Conservation (phyloP, 2,797 vertebrate species). For the Mormyrops attenuatus region DNA sequence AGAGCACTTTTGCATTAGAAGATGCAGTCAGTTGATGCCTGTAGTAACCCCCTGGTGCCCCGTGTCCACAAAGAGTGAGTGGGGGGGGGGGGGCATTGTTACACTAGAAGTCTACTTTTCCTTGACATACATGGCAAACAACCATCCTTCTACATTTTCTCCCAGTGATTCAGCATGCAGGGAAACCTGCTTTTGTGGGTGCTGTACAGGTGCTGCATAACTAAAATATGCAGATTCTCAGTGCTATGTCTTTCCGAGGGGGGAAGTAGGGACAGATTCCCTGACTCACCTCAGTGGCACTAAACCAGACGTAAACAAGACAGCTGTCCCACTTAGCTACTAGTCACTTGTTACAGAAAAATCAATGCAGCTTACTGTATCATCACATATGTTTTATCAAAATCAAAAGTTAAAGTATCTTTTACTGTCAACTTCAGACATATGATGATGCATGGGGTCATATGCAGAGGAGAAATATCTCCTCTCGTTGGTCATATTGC, state of each 20-base stretch:
- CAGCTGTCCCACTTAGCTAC: not conserved
- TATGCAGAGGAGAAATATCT: not conserved
- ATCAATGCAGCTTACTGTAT: not conserved
- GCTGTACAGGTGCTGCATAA: not conserved
- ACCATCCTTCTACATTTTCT: not conserved
- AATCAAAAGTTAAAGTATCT: not conserved
- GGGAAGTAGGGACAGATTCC: not conserved
- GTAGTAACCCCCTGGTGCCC: not conserved
- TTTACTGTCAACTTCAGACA: not conserved
- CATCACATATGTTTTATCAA: not conserved
- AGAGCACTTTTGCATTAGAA: not conserved
- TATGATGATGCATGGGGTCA: not conserved
- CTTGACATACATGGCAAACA: not conserved
- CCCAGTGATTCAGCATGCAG: not conserved
- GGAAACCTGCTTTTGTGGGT: not conserved
- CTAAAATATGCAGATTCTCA: not conserved
- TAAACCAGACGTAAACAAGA: not conserved
- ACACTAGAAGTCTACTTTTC: not conserved
- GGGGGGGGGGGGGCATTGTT: not conserved
- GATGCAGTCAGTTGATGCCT: not conserved
- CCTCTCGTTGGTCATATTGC: not conserved
- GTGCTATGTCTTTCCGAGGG: not conserved
- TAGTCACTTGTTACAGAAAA: not conserved
- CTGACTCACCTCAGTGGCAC: not conserved
- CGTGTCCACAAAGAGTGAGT: not conserved